Base-by-base conservation (phyloP, 2,888 invertebrate genomes). In the Limenitis camilla region DNA sequence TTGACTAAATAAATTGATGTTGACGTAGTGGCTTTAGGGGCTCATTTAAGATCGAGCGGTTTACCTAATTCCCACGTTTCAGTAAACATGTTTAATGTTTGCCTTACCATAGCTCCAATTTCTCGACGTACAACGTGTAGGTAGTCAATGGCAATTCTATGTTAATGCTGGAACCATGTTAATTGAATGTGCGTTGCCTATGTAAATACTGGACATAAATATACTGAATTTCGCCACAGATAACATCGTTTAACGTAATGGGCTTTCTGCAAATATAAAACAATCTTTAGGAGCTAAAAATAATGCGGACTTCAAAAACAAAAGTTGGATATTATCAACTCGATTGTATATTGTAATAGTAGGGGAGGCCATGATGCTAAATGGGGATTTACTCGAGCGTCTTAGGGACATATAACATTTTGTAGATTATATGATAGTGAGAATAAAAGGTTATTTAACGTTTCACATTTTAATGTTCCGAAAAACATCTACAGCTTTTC, bases 31-130 rank as follows among this genome's bases (percentile, higher is more conserved):
- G 58, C 53, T 62, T 61, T 56, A 55, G 55, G 56, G 57, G 55
- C 55, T 60, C 60, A 61, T 63, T 61, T 58, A 52, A 56, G 56
- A 60, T 53, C 55, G 60, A 58, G 53, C 45, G 54, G 59, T 59
- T 58, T 56, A 55, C 61, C 58, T 57, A 60, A 62, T 62, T 60
- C 61, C 58, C 60, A 61, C 56, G 59, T 55, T 53, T 57, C 27
- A 44, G 59, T 53, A 60, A 61, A 61, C 56, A 57, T 55, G 58
- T 55, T 41, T 50, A 40, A 55, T 53, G 52, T 58, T 55, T 52
- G 57, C 39, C 6, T 46, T 49, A 49, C 49, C 52, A 55, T 53
- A 55, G 55, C 49, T 58, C 57, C 52, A 58, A 52, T 55, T 58
- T 55, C 57, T 49, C 52, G 52, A 32, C 52, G 51, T 52, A 49